phyloP scores from a whole-genome alignment of 2,888 invertebrate species.

The Margaritifera margaritifera region DNA sequence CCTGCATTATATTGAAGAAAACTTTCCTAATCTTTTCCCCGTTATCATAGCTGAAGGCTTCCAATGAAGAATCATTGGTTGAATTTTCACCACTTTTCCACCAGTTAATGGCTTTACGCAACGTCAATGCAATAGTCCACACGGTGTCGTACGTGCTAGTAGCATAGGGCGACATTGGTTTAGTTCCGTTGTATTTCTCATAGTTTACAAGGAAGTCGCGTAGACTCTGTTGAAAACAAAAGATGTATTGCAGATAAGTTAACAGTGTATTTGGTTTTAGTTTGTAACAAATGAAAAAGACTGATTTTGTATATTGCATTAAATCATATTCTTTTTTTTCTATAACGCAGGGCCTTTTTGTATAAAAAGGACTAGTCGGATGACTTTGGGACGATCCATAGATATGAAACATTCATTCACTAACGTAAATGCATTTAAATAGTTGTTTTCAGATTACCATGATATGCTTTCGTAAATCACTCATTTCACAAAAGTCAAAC shows the following conservation, averaged over 20 bases:
- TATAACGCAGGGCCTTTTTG: too few relatives aligned
- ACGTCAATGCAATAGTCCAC: constrained; percentile 89
- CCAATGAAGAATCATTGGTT: constrained; percentile 74
- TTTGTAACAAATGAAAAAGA: not conserved
- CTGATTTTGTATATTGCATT: too few relatives aligned
- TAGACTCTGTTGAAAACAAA: constrained; percentile 76
- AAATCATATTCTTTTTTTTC: too few relatives aligned
- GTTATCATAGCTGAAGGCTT: constrained; percentile 81
- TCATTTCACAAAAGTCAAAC: too few relatives aligned
- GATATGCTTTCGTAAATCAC: too few relatives aligned
- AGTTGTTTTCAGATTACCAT: too few relatives aligned
- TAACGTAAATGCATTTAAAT: too few relatives aligned
- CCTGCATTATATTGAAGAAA: constrained; percentile 82
- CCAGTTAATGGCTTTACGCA: constrained; percentile 78
- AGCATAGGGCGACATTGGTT: constrained; percentile 77
- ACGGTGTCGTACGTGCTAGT: constrained; percentile 91
- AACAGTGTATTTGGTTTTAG: not conserved
- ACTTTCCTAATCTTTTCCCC: constrained; percentile 81
- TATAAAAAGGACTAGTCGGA: too few relatives aligned
- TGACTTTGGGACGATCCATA: too few relatives aligned
- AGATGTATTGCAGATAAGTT: too few relatives aligned
- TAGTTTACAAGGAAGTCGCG: constrained; percentile 79
- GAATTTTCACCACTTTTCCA: constrained; percentile 4
- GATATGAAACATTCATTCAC: too few relatives aligned
- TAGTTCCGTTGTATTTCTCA: constrained; percentile 69